A percentile compares a stretch with the other conserved stretches of the same genome.
Conservation (phyloP, 2,113 vertebrate genomes). For the Boleophthalmus pectinirostris region DNA sequence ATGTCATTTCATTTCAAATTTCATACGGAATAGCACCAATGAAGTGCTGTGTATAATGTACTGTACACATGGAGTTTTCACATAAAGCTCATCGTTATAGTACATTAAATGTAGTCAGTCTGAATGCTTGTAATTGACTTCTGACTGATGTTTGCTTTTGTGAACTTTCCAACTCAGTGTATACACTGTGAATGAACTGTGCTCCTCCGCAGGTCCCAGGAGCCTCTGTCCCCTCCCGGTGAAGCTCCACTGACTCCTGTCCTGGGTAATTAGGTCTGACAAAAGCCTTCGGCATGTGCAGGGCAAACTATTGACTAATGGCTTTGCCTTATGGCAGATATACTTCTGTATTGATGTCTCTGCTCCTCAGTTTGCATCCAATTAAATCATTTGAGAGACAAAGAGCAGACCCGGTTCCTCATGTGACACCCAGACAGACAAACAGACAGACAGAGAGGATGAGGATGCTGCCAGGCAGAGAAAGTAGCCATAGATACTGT, state of each 20-base stretch:
- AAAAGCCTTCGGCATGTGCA: slow-evolving; percentile 64
- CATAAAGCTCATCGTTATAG: slow-evolving; percentile 7
- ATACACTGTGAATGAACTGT: slow-evolving; percentile 67
- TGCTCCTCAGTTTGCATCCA: slow-evolving; percentile 75
- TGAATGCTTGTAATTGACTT: slow-evolving; percentile 51
- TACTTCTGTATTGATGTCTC: slow-evolving; percentile 72
- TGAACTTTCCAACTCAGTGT: slow-evolving; percentile 64
- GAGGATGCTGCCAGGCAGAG: slow-evolving; percentile 55
- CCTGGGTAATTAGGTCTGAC: slow-evolving; percentile 69
- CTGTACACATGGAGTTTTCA: slow-evolving; percentile 11
- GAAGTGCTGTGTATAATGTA: neutral
- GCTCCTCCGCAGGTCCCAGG: slow-evolving; percentile 74
- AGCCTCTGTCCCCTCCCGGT: slow-evolving; percentile 59
- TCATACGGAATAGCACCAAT: neutral
- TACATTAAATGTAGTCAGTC: slow-evolving; percentile 44
- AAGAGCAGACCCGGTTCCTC: slow-evolving; percentile 71
- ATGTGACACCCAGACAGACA: slow-evolving; percentile 57
- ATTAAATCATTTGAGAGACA: slow-evolving; percentile 79
- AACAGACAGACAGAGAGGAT: slow-evolving; percentile 26
- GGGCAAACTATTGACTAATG: slow-evolving; percentile 70
- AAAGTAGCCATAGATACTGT: slow-evolving; percentile 62
- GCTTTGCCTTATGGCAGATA: slow-evolving; percentile 74
- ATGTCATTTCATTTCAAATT: neutral
- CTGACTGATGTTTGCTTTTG: slow-evolving; percentile 63
- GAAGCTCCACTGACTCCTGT: slow-evolving; percentile 77